phyloP scores from a whole-genome alignment of 1,140 invertebrate species.

The Matsumurasca onukii region DNA sequence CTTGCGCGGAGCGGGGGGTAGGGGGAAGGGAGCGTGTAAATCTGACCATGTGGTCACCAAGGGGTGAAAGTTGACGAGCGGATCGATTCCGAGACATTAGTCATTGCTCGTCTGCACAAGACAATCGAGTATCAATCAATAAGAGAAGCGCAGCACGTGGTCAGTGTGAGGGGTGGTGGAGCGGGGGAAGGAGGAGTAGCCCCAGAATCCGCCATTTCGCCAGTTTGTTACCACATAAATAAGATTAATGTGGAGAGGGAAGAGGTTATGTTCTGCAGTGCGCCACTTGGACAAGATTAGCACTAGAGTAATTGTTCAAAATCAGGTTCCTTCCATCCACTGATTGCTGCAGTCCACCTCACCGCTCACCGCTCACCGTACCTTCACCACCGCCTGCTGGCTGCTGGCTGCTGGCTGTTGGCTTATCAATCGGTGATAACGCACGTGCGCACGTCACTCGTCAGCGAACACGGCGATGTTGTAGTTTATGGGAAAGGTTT shows the following conservation, averaged over 20 bases:
- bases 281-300: constrained; percentile 5
- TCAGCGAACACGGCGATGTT: too few relatives aligned
- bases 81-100: constrained; percentile 20
- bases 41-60: constrained; percentile 16
- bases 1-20: too few relatives aligned
- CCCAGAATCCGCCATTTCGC: constrained; percentile 5
- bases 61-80: background rate
- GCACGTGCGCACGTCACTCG: too few relatives aligned
- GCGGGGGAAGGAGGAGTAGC: background rate
- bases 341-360: constrained; percentile 8
- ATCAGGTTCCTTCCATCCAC: constrained; percentile 24
- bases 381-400: background rate
- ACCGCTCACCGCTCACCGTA: background rate
- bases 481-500: too few relatives aligned
- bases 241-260: constrained; percentile 1
- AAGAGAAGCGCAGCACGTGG: background rate
- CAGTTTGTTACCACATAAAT: constrained; percentile 24
- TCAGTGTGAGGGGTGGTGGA: background rate
- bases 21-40: constrained; percentile 9
- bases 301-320: constrained; percentile 22
- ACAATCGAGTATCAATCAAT: constrained; percentile 4
- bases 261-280: constrained; percentile 18
- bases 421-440: too few relatives aligned
- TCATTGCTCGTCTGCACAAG: constrained; percentile 9
- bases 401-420: too few relatives aligned